Base-by-base conservation (phyloP, 2,888 invertebrate genomes). In the Eupithecia insigniata region DNA sequence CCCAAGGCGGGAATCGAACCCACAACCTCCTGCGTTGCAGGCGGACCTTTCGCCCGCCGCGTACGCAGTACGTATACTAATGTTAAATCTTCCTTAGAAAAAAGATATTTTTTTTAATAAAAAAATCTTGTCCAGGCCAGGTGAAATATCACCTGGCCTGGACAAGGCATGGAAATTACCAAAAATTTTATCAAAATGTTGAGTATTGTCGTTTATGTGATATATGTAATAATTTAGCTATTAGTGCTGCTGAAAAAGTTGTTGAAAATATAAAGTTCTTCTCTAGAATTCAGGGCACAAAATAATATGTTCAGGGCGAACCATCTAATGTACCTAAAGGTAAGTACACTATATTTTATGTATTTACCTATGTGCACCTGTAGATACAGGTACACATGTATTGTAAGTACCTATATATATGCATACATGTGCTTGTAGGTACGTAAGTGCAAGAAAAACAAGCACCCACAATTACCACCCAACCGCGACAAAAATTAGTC, bases 401-500 rank as follows among this genome's bases (percentile, higher is more conserved):
- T n/a, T n/a, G n/a, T n/a, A n/a, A n/a, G n/a, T n/a, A n/a, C n/a
- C n/a, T n/a, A 43, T 7, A n/a, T n/a, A 18, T n/a, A n/a, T 46
- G 46, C n/a, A 4, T 46, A n/a, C 2, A 46, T 43, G 43, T 18
- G 43, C 43, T 18, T 18, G 2, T 43, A 18, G 6, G 43, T 18
- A 58, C 28, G 1, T 16, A 22, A 30, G 28, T 30, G 2, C 18
- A 18, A 60, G 60, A 26, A 60, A 66, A 43, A 36, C 2, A 61
- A 32, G 60, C 28, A 30, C 6, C 30, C 28, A 18, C 60, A 70
- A 67, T 61, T 36, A 61, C 43, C 70, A 65, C 51, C 51, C 43
- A 73, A 51, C 34, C 60, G 36, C 68, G 66, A 68, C 64, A 2
- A 26, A 74, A 74, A 72, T 71, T 67, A 18, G 67, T 61, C 67